Evolutionary conservation across 2,113 vertebrate species (phyloP).

Genomic region (Leptosomus discolor): DNA sequence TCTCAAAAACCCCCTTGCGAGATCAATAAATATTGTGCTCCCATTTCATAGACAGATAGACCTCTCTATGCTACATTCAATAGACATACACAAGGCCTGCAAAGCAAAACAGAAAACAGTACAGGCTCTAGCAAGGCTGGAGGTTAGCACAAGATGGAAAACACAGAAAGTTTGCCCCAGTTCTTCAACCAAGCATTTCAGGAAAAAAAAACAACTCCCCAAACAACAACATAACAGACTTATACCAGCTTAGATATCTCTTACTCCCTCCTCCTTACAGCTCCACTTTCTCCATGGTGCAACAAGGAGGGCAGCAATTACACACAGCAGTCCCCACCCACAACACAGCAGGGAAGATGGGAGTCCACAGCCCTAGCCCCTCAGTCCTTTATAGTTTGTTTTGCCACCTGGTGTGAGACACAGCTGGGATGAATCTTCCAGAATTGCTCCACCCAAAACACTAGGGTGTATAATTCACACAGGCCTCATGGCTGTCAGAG

Average conservation of each 20-base stretch:
- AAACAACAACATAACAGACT: not conserved
- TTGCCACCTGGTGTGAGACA: conserved; percentile 23
- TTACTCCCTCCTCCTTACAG: not conserved
- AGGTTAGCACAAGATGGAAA: not conserved
- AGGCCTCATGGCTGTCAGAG: not conserved
- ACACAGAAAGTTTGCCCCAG: not conserved
- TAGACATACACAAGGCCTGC: not conserved
- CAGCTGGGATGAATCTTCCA: not conserved
- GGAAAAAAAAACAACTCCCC: not conserved
- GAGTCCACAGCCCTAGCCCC: fast-evolving
- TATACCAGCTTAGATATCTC: fast-evolving
- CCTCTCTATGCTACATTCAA: not conserved
- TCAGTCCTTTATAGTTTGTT: not conserved
- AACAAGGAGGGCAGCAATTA: not conserved
- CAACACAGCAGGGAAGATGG: not conserved
- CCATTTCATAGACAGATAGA: not conserved
- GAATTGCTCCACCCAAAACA: not conserved
- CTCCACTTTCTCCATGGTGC: not conserved
- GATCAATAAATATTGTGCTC: not conserved
- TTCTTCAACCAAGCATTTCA: not conserved
- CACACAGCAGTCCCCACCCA: not conserved
- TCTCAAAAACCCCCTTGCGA: fast-evolving
- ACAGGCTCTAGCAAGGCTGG: not conserved
- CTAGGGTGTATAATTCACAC: not conserved
- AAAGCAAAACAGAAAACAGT: not conserved